Evolutionary conservation across 2,888 invertebrate genomes (phyloP), one percentile per base, ranked within the genome.

Genomic region (Plebejus argus): DNA sequence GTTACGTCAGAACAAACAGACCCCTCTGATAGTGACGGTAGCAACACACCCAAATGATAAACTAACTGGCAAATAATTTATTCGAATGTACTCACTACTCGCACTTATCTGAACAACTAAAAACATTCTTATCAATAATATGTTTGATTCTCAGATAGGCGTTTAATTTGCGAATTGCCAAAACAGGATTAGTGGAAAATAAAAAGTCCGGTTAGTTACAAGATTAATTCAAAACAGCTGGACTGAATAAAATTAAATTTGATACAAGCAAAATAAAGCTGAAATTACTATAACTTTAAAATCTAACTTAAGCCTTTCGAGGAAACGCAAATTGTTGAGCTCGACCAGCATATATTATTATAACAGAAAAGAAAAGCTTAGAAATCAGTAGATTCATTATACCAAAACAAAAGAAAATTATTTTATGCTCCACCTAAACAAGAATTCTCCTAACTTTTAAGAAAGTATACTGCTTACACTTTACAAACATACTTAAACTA

Each of bases 1-100:
- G 45, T 12, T 39, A 72, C 72, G 72, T 72, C 72, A 72, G 20
- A 72, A 45, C 39, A 39, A 39, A 72, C 72, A 72, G 12, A 8
- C 71, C 45, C 45, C 72, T 76, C 45, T 76, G 76, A 76, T 76
- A 76, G 70, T 70, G 76, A 49, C 45, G 49, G 70, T 76, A 76
- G 70, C 76, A 76, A 76, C 76, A 76, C 70, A 33, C 76, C 76
- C 76, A 76, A 45, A 72, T 45, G 45, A 72, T 72, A 72, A 71
- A 71, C 23, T 71, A 71, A 39, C 39, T 71, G 45, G 18, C 72
- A 72, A 39, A 45, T 23, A 39, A 45, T 23, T 39, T 20, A 23
- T 23, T 53, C 28, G 66, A 70, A 78, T 70, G 33, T 74, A 70
- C 66, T 74, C 70, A 53, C 74, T 74, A 70, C 66, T 74, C 70